Conservation (phyloP, 2,888 invertebrate genomes). For the Drosophila pullipes region DNA sequence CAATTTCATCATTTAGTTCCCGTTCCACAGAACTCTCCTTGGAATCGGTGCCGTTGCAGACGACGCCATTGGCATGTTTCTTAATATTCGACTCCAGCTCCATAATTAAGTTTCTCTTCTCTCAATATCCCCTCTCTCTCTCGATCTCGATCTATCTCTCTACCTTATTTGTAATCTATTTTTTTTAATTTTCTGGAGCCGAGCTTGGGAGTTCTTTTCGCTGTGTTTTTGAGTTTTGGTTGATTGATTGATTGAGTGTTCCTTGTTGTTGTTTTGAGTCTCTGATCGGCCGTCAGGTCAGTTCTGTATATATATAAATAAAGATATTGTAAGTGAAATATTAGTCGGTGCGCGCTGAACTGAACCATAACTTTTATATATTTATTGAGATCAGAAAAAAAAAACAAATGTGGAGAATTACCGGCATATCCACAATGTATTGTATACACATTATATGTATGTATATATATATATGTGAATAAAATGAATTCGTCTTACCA, state of each 20-base stretch:
- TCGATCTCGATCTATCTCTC: background rate
- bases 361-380: background rate
- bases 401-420: no score
- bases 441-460: no score
- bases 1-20: constrained; percentile 82
- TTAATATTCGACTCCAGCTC: constrained; percentile 68
- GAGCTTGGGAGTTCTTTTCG: constrained; percentile 1
- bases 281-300: background rate
- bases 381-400: background rate
- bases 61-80: constrained; percentile 65
- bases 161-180: background rate
- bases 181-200: constrained; percentile 6
- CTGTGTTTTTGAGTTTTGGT: background rate
- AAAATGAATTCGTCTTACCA: no score
- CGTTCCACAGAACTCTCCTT: constrained; percentile 84
- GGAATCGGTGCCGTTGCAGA: constrained; percentile 67
- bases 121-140: constrained; percentile 1
- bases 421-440: no score
- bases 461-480: no score
- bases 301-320: background rate
- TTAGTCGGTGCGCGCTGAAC: constrained; percentile 21
- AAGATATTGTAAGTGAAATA: constrained; percentile 15
- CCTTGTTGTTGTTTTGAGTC: constrained; percentile 10
- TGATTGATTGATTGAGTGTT: constrained; percentile 6
- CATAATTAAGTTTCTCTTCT: constrained; percentile 49